Percentiles rank a stretch among this genome's conserved stretches.
These are phyloP conservation scores for Gymnarchus niloticus DNA, from an alignment of 2,113 vertebrate species.

Conservation along the genomic window DNA sequence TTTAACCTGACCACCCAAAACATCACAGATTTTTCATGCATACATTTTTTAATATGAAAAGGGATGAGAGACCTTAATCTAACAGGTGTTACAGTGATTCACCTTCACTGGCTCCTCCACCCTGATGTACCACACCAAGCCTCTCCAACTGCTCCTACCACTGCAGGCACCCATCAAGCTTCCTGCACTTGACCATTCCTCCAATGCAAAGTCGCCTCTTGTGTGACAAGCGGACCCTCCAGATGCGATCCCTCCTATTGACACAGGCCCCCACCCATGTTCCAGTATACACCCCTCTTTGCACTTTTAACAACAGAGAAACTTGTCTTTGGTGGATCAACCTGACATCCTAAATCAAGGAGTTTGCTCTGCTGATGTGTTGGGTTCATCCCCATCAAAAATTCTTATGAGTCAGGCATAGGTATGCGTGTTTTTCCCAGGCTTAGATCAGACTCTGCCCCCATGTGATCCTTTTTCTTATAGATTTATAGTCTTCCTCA, in stretches of 20 bases:
- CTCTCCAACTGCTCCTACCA: no score
- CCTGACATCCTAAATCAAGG: not conserved
- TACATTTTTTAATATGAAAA: no score
- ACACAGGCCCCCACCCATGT: no score
- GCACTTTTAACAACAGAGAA: not conserved
- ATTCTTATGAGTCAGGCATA: not conserved
- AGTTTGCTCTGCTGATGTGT: not conserved
- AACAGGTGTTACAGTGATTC: no score
- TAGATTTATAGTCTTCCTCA: not conserved
- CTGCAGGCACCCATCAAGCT: no score
- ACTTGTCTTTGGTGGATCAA: not conserved
- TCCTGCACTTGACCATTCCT: not conserved
- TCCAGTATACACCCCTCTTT: no score
- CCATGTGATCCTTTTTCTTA: not conserved
- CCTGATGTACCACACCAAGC: no score
- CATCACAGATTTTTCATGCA: no score
- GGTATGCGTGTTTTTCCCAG: not conserved
- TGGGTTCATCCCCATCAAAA: not conserved
- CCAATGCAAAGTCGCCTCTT: not conserved
- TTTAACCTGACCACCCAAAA: no score
- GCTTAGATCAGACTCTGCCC: not conserved
- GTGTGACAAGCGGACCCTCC: not conserved
- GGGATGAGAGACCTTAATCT: no score
- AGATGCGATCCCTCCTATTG: not conserved
- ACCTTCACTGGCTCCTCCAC: no score